Evolutionary conservation across 2,113 vertebrate species (phyloP).

Genomic region (Vanacampus margaritifer): DNA sequence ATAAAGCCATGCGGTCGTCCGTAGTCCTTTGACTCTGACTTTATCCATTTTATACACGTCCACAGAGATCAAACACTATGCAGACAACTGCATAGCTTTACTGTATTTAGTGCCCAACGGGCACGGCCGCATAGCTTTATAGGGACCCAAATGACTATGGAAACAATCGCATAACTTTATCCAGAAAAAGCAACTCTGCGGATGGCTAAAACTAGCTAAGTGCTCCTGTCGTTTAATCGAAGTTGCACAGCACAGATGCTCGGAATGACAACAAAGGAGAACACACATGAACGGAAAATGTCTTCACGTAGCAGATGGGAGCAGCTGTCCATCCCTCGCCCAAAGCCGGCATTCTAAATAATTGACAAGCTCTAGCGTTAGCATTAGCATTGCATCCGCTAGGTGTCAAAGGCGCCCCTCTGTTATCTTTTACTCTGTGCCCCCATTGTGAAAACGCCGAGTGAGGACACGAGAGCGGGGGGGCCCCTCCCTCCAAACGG

Average conservation of each 20-base stretch:
- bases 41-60: no score
- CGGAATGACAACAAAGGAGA: background rate
- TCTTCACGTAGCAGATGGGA: constrained; percentile 34
- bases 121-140: background rate
- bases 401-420: constrained; percentile 46
- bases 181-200: background rate
- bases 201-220: background rate
- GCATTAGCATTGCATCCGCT: constrained; percentile 37
- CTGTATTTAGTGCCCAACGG: no score
- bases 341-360: constrained; percentile 43
- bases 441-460: constrained; percentile 58
- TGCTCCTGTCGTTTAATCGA: background rate
- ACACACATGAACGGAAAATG: constrained; percentile 4
- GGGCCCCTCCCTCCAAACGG: constrained; percentile 46
- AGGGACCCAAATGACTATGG: background rate
- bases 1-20: no score
- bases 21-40: no score
- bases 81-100: no score
- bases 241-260: background rate
- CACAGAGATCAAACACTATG: no score
- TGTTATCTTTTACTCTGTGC: constrained; percentile 45
- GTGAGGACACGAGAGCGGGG: no score
- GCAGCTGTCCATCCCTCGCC: background rate
- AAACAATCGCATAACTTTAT: background rate
- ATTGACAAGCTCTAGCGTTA: constrained; percentile 47